Evolutionary conservation across 1,140 invertebrate species (phyloP), one percentile per base, ranked within the genome.

Genomic region (Polyergus mexicanus): DNA sequence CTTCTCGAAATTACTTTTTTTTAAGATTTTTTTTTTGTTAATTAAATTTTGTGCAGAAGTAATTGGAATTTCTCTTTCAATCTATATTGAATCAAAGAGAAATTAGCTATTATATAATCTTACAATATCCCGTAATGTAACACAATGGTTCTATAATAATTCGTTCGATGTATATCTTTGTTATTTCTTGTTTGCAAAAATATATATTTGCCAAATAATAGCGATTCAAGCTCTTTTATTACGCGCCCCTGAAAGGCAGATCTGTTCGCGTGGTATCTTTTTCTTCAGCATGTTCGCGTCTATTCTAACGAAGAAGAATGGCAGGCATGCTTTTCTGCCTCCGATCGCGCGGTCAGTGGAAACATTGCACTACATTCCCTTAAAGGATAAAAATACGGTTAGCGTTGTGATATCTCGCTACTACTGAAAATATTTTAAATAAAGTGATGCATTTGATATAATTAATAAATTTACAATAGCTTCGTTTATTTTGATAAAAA

Each of bases 241-340:
- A 54, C 68, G 28, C 76, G 76, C 13, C 32, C 62, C 62, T 78
- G 62, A 54, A 78, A 54, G 44, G 44, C 22, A 68, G 60, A 78
- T 44, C 44, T 78, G 62, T 68, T 54, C 62, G 13, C 41, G 8
- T 68, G 32, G 44, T 68, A 68, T 54, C 62, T 75, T 58, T 58
- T 51, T 66, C 41, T 68, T 78, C 62, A 58, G n/a, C 63, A 8
- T 51, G 44, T 47, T 68, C 32, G 63, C 22, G 44, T 68, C 47
- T 44, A 44, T 28, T 72, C 51, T 71, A 74, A 86, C 85, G 60
- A 81, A 83, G 76, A 88, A 44, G 25, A 83, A 88, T 56, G 54
- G 32, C 19, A 47, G 19, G 19, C 62, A 28, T 68, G 25, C 28
- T 65, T 51, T 68, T 68, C 62, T 54, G 7, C 51, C 35, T 78